Base-by-base conservation (phyloP, 92 coral and sea anemone species). In the Desmophyllum pertusum region DNA sequence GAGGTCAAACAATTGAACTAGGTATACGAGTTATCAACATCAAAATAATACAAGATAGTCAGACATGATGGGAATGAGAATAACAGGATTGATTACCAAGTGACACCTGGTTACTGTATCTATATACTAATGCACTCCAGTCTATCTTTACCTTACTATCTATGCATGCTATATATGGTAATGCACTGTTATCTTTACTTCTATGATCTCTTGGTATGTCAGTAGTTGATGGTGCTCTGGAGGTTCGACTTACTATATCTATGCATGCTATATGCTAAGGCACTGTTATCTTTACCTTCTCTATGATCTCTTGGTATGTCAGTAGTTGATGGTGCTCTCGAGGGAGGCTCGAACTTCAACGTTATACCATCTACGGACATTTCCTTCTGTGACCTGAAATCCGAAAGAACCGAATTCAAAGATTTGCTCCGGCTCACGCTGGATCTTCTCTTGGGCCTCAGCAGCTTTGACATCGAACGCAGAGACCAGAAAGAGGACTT, bases 171-270 rank as follows among this genome's bases (percentile, higher is more conserved):
- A n/a, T n/a, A n/a, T n/a, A n/a, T n/a, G n/a, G n/a, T n/a, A n/a
- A n/a, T n/a, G n/a, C n/a, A n/a, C n/a, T n/a, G n/a, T 23, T 13
- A 10, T 62, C 18, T 10, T 67, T 78, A 74, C 84, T 86, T 53
- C 46, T 48, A 23, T 62, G 86, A 36, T 80, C 81, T 41, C 75
- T 88, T 53, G 93, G 17, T 77, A 86, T 78, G 69, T 90, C 92
- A 35, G 51, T 77, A 52, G 83, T 87, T 17, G 91, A 95, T 6
- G 97, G 84, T 51, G 87, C 90, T 50, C 91, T 86, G 90, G 98
- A 36, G 94, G 86, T 6, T 85, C 91, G 53, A 90, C n/a, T n/a
- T n/a, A n/a, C n/a, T n/a, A n/a, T n/a, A n/a, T n/a, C n/a, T n/a
- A n/a, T n/a, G n/a, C n/a, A n/a, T n/a, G n/a, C n/a, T n/a, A n/a